Evolutionary conservation across 2,113 vertebrate species (phyloP).

Genomic region (Leptosomus discolor): DNA sequence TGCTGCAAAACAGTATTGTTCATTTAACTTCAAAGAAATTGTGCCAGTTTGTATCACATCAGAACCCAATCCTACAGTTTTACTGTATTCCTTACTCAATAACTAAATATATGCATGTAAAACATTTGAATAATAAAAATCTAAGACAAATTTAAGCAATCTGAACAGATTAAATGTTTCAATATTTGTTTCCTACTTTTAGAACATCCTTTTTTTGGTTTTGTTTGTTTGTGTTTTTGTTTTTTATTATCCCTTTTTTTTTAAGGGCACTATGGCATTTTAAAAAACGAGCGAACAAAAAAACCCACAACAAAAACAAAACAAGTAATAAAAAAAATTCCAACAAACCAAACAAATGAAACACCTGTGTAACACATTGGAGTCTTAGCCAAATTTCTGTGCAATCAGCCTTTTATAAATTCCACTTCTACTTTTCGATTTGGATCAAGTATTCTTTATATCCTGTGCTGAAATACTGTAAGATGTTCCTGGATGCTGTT

Average conservation of each 20-base stretch:
- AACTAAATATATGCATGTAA: background rate
- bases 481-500: background rate
- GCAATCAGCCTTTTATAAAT: background rate
- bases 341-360: background rate
- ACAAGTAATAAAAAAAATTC: too few relatives aligned
- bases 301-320: rapidly evolving
- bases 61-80: background rate
- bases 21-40: background rate
- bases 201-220: too few relatives aligned
- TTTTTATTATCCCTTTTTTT: background rate
- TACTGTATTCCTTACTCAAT: background rate
- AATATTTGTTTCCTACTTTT: background rate
- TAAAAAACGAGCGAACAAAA: background rate
- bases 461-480: background rate
- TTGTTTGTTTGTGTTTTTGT: too few relatives aligned
- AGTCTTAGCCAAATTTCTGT: background rate
- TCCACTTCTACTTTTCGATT: background rate
- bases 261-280: rapidly evolving
- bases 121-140: background rate
- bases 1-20: background rate
- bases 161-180: background rate
- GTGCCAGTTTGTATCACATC: background rate
- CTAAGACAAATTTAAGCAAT: background rate
- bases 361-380: rapidly evolving
- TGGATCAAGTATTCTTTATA: background rate